Conservation (phyloP, 2,113 vertebrate genomes). For the Collichthys lucidus region DNA sequence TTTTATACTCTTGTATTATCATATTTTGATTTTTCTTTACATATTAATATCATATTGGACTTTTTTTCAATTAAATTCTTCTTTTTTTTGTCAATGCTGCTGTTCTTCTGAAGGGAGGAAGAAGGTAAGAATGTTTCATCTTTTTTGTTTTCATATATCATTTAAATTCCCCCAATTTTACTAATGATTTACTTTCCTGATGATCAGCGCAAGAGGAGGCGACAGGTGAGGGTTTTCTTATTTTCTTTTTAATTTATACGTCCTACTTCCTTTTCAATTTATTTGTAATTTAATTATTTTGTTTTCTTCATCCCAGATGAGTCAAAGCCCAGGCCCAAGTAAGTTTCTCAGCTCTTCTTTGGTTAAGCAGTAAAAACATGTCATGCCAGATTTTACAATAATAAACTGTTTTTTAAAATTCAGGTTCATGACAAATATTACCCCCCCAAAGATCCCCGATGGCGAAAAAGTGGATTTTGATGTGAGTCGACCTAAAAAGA, state of each 20-base stretch:
- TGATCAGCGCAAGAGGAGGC: conserved; percentile 47
- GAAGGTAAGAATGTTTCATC: conserved; percentile 69
- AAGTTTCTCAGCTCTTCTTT: conserved; percentile 43
- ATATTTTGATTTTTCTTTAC: not conserved
- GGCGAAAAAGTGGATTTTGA: conserved; percentile 88
- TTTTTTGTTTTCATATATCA: not conserved
- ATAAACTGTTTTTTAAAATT: not conserved
- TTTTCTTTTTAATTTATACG: not conserved
- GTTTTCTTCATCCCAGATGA: conserved; percentile 70
- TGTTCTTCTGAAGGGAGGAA: conserved; percentile 68
- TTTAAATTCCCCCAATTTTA: not conserved
- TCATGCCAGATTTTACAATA: not conserved
- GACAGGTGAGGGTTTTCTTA: conserved; percentile 15
- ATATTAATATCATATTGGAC: not conserved
- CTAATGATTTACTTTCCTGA: conserved; percentile 18
- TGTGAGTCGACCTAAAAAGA: conserved; percentile 64
- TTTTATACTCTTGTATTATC: not conserved
- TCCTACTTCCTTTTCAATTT: not conserved
- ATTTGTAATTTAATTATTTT: not conserved
- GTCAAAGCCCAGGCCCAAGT: conserved; percentile 84
- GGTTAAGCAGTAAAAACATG: not conserved
- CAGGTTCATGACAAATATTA: conserved; percentile 84
- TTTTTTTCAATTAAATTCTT: not conserved
- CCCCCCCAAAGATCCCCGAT: conserved; percentile 84
- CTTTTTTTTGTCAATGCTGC: not conserved